These are phyloP conservation scores for Porites lobata DNA, from an alignment of 92 coral and sea anemone species.

Conservation along the genomic window DNA sequence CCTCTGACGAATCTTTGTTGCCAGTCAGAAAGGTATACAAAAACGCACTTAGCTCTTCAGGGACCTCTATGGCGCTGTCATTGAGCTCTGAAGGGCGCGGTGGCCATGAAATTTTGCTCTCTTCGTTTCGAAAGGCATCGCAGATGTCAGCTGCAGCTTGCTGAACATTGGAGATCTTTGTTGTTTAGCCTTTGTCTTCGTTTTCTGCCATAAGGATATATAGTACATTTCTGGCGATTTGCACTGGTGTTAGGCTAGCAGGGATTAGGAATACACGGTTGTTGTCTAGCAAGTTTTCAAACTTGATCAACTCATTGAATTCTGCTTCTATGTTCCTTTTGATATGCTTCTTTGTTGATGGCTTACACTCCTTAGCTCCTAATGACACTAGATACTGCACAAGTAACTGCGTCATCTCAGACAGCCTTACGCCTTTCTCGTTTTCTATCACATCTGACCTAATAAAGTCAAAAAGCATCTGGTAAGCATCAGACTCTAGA, in stretches of 20 bases:
- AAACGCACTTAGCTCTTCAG: conserved; percentile 23
- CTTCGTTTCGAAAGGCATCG: conserved; percentile 44
- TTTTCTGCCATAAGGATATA: conserved; percentile 34
- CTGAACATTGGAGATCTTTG: conserved; percentile 44
- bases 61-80: conserved; percentile 9
- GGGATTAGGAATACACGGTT: conserved; percentile 25
- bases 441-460: conserved; percentile 50
- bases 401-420: conserved; percentile 42
- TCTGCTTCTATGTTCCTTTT: conserved; percentile 51
- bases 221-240: conserved; percentile 32
- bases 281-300: conserved; percentile 48
- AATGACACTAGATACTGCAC: conserved; percentile 39
- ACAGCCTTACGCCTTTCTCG: conserved; percentile 47
- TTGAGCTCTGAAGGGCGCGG: conserved; percentile 53
- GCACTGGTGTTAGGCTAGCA: conserved; percentile 31
- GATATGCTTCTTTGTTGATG: conserved; percentile 59
- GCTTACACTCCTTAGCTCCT: conserved; percentile 45
- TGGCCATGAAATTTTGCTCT: conserved; percentile 54
- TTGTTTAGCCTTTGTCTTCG: conserved; percentile 25
- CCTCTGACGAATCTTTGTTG: conserved; percentile 16
- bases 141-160: conserved; percentile 58
- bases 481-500: conserved; percentile 53
- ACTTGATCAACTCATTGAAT: conserved; percentile 39
- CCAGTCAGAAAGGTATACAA: conserved; percentile 34
- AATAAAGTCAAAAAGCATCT: conserved; percentile 61